phyloP scores from a whole-genome alignment of 1,140 invertebrate species.

The Ooceraea biroi region DNA sequence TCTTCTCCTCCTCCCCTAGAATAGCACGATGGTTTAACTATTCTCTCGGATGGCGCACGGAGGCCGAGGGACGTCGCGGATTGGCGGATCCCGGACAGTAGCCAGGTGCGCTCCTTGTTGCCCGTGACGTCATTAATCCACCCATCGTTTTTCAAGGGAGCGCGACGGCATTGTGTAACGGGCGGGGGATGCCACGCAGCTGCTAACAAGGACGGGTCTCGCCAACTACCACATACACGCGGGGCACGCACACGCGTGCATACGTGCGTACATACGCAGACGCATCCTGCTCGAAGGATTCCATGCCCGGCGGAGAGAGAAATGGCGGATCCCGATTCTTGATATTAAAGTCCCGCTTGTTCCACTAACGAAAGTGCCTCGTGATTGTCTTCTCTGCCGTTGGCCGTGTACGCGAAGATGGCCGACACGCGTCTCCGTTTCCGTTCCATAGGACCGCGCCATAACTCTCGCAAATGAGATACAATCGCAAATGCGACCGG shows the following conservation, averaged over 20 bases:
- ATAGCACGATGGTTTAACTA: slow-evolving; percentile 62
- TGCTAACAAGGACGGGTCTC: slow-evolving; percentile 84
- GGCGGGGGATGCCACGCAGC: slow-evolving; percentile 84
- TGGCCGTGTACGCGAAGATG: slow-evolving; percentile 53
- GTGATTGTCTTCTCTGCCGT: slow-evolving; percentile 28
- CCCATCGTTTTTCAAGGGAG: slow-evolving; percentile 83
- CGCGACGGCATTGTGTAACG: slow-evolving; percentile 83
- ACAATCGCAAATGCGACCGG: slow-evolving; percentile 13
- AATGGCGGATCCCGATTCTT: slow-evolving; percentile 80
- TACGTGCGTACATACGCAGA: background rate
- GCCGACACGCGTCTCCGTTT: slow-evolving; percentile 58
- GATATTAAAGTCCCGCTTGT: slow-evolving; percentile 69
- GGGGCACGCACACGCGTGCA: slow-evolving; percentile 22
- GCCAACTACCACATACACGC: slow-evolving; percentile 72
- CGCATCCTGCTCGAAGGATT: slow-evolving; percentile 62
- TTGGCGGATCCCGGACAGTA: slow-evolving; percentile 78
- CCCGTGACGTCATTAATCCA: slow-evolving; percentile 85
- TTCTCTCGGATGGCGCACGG: slow-evolving; percentile 49
- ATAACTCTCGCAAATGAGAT: slow-evolving; percentile 59
- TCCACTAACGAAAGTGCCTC: slow-evolving; percentile 43
- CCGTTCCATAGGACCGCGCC: slow-evolving; percentile 27
- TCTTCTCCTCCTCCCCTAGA: slow-evolving; percentile 5
- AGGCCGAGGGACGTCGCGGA: slow-evolving; percentile 65
- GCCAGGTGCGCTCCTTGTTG: slow-evolving; percentile 83
- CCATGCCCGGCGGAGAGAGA: slow-evolving; percentile 63